Base-by-base conservation (phyloP, 2,797 vertebrate genomes). In the Borostomias antarcticus region DNA sequence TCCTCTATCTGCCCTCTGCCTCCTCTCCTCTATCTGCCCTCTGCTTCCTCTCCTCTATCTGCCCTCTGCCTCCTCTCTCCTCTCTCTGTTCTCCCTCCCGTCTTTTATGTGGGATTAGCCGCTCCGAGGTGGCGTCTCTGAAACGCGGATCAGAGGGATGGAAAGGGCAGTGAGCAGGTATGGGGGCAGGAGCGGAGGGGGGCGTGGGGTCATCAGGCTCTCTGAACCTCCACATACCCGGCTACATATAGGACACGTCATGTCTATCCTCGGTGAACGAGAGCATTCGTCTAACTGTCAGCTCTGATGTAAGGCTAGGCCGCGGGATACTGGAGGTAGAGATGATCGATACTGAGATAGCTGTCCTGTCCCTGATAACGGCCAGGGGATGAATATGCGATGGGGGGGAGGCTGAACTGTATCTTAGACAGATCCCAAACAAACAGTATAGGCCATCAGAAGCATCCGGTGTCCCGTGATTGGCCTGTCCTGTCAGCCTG, bases 41-140 rank as follows among this genome's bases (percentile, higher is more conserved):
- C 67, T 17, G 58, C 54, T 33, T 62, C 37, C 6, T 9, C 21
- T 82, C 87, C 83, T 83, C 84, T 75, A 32, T 84, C 85, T 85
- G 87, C 80, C 73, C 65, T 72, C 48, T 21, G 71, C 68, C 80
- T 83, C 77, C 74, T 80, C 82, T 83, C 76, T 80, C 70, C 79
- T 8, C 82, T 76, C 62, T 30, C 78, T n/a, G n/a, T n/a, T n/a
- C n/a, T 43, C 75, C 78, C 75, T 66, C 59, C 69, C 62, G 21
- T 69, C 88, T 90, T 91, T 89, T 83, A 90, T 88, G 86, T 89
- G 76, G 85, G 88, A 90, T 90, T 89, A 89, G 84, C 85, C 86
- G 83, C 81, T 88, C 78, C 45, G 85, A 82, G 69, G 79, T 75
- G 86, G 85, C 23, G 80, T 84, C 80, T 91, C 89, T 89, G 88